Percentiles rank a stretch among this genome's conserved stretches.
phyloP scores from a whole-genome alignment of 2,113 vertebrate species.

The Bettongia penicillata region DNA sequence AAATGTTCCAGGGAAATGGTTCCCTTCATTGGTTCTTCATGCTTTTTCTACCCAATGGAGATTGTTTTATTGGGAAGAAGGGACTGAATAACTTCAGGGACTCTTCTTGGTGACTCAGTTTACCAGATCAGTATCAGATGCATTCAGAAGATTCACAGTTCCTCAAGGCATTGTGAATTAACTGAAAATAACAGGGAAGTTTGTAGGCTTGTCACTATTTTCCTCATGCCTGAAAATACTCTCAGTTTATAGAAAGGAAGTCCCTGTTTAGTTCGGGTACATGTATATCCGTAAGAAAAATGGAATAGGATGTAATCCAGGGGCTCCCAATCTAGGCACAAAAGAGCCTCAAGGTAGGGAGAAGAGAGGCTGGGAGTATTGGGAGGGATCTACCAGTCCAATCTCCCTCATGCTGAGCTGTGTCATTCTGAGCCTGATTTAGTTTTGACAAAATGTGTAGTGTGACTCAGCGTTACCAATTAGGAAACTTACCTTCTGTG shows the following conservation, averaged over 20 bases:
- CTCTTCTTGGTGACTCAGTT: neutral
- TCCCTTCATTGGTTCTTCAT: neutral
- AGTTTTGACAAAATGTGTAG: neutral
- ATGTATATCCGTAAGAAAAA: neutral
- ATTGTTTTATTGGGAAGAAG: neutral
- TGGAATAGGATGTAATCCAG: neutral
- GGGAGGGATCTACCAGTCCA: neutral
- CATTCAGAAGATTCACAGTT: neutral
- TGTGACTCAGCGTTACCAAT: neutral
- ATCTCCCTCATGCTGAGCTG: neutral
- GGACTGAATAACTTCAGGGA: neutral
- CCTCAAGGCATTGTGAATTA: neutral
- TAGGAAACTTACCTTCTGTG: neutral
- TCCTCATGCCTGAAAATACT: neutral
- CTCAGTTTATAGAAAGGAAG: neutral
- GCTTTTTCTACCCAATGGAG: neutral
- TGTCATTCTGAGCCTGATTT: neutral
- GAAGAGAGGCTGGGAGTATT: neutral
- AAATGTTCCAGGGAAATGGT: neutral
- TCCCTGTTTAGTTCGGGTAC: neutral
- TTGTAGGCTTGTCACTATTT: neutral
- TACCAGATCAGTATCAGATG: neutral
- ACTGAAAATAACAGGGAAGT: neutral
- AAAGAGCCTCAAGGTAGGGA: neutral
- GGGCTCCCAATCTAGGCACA: neutral